phyloP scores from a whole-genome alignment of 2,888 invertebrate species.

The Microchrysa polita region DNA sequence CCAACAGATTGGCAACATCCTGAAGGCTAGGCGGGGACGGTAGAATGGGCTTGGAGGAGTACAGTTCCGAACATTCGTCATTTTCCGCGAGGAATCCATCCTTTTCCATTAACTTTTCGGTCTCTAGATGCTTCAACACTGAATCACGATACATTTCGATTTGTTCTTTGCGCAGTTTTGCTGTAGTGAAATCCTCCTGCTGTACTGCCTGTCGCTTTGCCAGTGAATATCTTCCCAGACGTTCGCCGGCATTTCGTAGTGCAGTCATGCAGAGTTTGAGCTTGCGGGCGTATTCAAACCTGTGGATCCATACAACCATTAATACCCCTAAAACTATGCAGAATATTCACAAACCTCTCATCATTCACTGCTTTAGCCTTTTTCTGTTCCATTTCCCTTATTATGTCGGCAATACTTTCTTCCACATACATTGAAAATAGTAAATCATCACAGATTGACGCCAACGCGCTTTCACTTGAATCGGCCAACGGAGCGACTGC shows the following conservation, averaged over 20 bases:
- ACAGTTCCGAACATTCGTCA: slow-evolving; percentile 61
- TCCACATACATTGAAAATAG: slow-evolving; percentile 98
- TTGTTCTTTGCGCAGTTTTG: slow-evolving; percentile 86
- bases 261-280: slow-evolving; percentile 87
- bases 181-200: slow-evolving; percentile 91
- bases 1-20: slow-evolving; percentile 62
- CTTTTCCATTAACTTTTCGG: slow-evolving; percentile 82
- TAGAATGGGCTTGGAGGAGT: slow-evolving; percentile 61
- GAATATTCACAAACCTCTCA: slow-evolving; percentile 67
- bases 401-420: slow-evolving; percentile 86
- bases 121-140: slow-evolving; percentile 77
- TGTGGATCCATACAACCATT: not conserved
- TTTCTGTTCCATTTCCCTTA: slow-evolving; percentile 85
- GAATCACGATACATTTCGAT: slow-evolving; percentile 85
- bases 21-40: slow-evolving; percentile 63
- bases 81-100: slow-evolving; percentile 70
- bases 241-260: slow-evolving; percentile 85
- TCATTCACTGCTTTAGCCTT: slow-evolving; percentile 88
- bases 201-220: slow-evolving; percentile 93
- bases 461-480: slow-evolving; percentile 69
- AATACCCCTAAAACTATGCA: not conserved
- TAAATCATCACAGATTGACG: slow-evolving; percentile 91
- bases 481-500: slow-evolving; percentile 55
- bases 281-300: slow-evolving; percentile 93
- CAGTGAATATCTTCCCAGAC: slow-evolving; percentile 88